Base-by-base conservation (phyloP, 1,140 invertebrate species). In the Lamellibrachia luymesi region DNA sequence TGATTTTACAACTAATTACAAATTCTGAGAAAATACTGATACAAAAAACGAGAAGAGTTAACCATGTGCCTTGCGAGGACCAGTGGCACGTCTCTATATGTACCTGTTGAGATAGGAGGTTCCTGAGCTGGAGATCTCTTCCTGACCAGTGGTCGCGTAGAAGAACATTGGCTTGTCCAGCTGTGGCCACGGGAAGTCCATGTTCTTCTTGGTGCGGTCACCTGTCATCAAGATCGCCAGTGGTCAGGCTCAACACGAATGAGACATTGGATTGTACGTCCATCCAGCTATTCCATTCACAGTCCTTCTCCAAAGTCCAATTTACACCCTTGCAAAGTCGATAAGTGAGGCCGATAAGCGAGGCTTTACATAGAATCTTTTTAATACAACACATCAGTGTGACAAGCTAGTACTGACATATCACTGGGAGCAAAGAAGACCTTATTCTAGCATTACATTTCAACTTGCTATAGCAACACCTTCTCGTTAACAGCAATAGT, bases 81-180 rank as follows among this genome's bases (percentile, higher is more conserved):
- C 64, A 8, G 13, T 80, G 64, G 64, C 64, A 17, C 25, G 64
- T 10, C 64, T 17, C 50, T 22, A 8, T 50, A 4, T 25, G 92
- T 93, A 96, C 96, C 96, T 96, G 96, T 99, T 99, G 13, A 99
- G 97, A 96, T 99, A 99, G 1, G 99, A 99, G 0, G 99, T 99
- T 51, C 99, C 99, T 2, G 98, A 99, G 0, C 98, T 98, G 17
- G 99, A 98, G 50, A 99, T 99, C 97, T 99, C 99, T 96, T 99
- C 99, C 95, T 99, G 98, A 0, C 99, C 99, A 95, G 96, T 98
- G 0, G 99, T 99, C 0, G 99, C 98, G 94, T 99, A 98, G 96
- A 99, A 99, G 96, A 99, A 99, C 98, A 99, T 99, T 0, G 99
- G 99, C 93, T 99, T 98, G 94, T 99, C 99, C 0, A 97, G 97